Conservation (phyloP, 2,797 vertebrate species). For the Bufotes viridis region DNA sequence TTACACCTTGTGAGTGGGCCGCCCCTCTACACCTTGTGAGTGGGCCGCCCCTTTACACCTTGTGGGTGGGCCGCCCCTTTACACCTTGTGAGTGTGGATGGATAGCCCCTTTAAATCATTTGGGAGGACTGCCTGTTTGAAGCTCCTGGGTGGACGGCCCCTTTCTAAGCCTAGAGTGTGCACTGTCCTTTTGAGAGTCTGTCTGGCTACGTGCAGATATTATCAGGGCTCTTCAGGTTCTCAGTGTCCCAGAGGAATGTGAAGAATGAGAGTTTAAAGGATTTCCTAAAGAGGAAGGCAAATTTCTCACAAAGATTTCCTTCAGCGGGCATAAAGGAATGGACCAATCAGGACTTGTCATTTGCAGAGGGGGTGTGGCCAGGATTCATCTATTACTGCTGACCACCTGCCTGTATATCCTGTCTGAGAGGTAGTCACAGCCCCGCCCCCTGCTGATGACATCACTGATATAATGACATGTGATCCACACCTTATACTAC, state of each 20-base stretch:
- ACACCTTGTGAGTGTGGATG: background rate
- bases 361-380: background rate
- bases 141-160: background rate
- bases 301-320: constrained; percentile 31
- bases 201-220: background rate
- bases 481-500: too few species aligned
- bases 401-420: background rate
- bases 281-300: constrained; percentile 23
- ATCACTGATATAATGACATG: too few species aligned
- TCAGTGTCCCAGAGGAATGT: constrained; percentile 40
- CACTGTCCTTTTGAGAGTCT: background rate
- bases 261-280: constrained; percentile 47
- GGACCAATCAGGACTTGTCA: background rate
- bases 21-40: too few species aligned
- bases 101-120: background rate
- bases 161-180: background rate
- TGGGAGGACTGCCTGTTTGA: background rate
- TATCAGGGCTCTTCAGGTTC: background rate
- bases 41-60: too few species aligned
- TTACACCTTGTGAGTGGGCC: too few species aligned
- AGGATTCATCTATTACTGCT: background rate
- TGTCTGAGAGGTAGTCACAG: background rate
- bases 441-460: background rate
- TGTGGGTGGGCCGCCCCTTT: too few species aligned
- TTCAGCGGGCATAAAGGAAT: background rate